Evolutionary conservation across 2,888 invertebrate species (phyloP), one percentile per base, ranked within the genome.

Genomic region (Camponotus fellah): DNA sequence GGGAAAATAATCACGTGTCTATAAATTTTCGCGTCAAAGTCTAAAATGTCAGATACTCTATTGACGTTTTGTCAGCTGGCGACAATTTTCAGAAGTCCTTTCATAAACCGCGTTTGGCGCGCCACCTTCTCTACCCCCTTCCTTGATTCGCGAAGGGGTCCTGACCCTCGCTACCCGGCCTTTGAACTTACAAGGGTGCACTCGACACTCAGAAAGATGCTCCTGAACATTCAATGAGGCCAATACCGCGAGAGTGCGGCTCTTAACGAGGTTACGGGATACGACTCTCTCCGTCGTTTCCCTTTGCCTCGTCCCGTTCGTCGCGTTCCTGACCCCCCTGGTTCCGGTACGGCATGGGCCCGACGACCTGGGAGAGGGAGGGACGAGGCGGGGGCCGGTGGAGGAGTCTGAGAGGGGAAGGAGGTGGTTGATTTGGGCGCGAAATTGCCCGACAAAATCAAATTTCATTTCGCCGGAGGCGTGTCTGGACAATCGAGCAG

Each of bases 371-470:
- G 4, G 49, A 6, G 49, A 12, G 53, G 34, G 21, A 10, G 21
- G 43, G 34, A 21, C 69, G n/a, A 43, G 69, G 17, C n/a, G n/a
- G 49, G 46, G 74, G 10, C 34, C 21, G 17, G 43, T 34, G 71
- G 43, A 34, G 71, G 53, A 37, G 71, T 46, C 9, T 21, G 32
- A 32, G 66, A 49, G 75, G 34, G 21, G 58, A 17, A 37, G 66
- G 87, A 87, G 91, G 91, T 89, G 91, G 92, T 93, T 92, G 94
- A 94, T 94, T 94, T 93, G 91, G 93, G 93, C 93, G 93, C 93
- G 93, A 94, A 94, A 95, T 94, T 94, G 94, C 93, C 93, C 94
- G 94, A 93, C 93, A 94, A 94, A 95, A 95, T 94, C 93, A 94
- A 95, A 95, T 95, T 94, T 94, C 94, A 94, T 94, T 94, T 94